Evolutionary conservation across 2,888 invertebrate genomes (phyloP).

Genomic region (Eupeodes luniger): DNA sequence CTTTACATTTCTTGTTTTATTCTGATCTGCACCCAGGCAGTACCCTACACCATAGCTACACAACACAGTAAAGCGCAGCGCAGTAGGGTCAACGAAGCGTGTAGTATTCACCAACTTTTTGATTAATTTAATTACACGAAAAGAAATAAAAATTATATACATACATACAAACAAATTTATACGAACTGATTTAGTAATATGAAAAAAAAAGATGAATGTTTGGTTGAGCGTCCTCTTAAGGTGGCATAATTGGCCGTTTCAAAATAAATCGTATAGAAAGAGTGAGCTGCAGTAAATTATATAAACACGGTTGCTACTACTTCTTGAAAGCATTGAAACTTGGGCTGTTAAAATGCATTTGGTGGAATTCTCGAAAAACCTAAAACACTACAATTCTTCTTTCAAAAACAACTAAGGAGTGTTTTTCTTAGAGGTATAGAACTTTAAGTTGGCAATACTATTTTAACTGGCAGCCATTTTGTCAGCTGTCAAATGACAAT

Average conservation of each 20-base stretch:
- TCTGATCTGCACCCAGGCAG: constrained; percentile 48
- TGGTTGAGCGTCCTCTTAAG: constrained; percentile 56
- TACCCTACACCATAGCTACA: too few relatives aligned
- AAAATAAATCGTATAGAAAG: constrained; percentile 40
- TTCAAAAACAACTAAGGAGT: too few relatives aligned
- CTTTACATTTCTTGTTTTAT: constrained; percentile 25
- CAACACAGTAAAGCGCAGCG: not conserved
- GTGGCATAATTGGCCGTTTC: constrained; percentile 45
- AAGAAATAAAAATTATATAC: constrained; percentile 63
- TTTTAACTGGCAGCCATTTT: too few relatives aligned
- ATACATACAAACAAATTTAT: constrained; percentile 55
- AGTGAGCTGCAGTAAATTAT: constrained; percentile 6
- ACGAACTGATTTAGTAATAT: constrained; percentile 48
- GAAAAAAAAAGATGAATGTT: constrained; percentile 66
- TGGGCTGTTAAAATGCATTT: too few relatives aligned
- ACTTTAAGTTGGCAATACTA: too few relatives aligned
- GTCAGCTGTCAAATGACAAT: too few relatives aligned
- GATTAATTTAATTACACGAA: constrained; percentile 70
- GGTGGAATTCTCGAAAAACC: too few relatives aligned
- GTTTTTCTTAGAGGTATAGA: too few relatives aligned
- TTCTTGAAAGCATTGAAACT: too few relatives aligned
- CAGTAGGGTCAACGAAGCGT: constrained; percentile 36
- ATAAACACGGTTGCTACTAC: not conserved
- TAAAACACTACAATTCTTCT: too few relatives aligned
- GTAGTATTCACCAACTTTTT: constrained; percentile 59